Base-by-base conservation (phyloP, 2,113 vertebrate species). In the Columbina picui region DNA sequence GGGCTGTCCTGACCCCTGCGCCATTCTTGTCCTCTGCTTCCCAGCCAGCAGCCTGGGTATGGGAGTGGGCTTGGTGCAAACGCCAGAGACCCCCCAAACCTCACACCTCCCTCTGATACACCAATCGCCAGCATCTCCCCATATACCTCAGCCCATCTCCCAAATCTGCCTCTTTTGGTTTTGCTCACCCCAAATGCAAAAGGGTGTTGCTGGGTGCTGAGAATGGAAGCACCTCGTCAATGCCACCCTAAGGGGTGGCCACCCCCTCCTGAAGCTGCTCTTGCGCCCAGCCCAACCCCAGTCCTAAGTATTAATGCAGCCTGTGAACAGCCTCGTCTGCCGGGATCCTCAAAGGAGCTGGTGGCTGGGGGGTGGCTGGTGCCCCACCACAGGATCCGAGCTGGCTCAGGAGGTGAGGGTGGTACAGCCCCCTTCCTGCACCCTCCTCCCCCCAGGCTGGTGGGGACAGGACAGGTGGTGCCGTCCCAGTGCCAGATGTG, bases 281-380 rank as follows among this genome's bases (percentile, higher is more conserved):
- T 53, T 9, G 2, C 55, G 41, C 45, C 30, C 20, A 41, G 34
- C 53, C 74, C 65, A 87, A 59, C 38, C 76, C 87, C 3, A 0
- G 71, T 74, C 84, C 59, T 82, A 83, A 93, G 57, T 84, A 84
- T 36, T 87, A 94, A 67, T 88, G 78, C 88, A 87, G 90, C 92
- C 55, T 90, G 41, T 30, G 71, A 91, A 82, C 70, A 90, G 78
- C 90, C 77, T 89, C 81, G 25, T 95, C 92, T 84, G 61, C 34
- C 0, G 0, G 81, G 21, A 61, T 70, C 21, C 73, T 69, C 16
- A 5, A 73, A 59, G 34, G 34, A 84, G 17, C 0, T 4, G 67
- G 79, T 0, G 3, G 89, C 55, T 7, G 7, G 29, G 60, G 55
- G 30, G 6, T 56, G 6, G 1, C 30, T 57, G 1, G 55, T 77